Conservation (phyloP, 2,797 vertebrate genomes). For the Euphonia xanthogaster region DNA sequence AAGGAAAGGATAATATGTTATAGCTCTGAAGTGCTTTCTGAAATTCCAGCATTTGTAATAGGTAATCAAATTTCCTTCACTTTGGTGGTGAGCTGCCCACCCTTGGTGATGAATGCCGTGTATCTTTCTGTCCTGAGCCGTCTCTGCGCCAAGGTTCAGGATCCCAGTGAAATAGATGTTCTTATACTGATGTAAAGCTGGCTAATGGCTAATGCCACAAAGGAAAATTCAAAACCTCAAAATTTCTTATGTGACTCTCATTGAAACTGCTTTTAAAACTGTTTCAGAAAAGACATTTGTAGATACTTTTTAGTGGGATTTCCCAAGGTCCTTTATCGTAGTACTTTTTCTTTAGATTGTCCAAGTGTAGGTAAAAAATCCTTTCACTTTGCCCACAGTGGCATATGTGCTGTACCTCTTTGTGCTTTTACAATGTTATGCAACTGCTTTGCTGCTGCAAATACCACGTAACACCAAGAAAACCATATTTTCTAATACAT, state of each 20-base stretch:
- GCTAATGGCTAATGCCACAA: neutral
- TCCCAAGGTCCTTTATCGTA: neutral
- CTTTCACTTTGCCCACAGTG: neutral
- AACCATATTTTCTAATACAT: constrained; percentile 53
- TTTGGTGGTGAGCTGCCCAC: neutral
- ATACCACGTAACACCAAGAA: neutral
- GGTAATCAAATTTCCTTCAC: constrained; percentile 40
- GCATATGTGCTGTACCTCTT: constrained; percentile 22
- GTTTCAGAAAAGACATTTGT: neutral
- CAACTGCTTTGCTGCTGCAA: constrained; percentile 43
- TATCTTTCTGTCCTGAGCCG: neutral
- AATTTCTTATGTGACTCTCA: constrained; percentile 40
- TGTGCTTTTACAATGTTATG: constrained; percentile 4
- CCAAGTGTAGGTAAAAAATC: constrained; percentile 13
- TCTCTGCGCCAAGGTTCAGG: neutral
- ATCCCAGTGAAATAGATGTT: neutral
- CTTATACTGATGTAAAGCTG: neutral
- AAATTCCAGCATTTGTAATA: constrained; percentile 21
- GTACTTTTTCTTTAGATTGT: neutral
- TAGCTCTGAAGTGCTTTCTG: constrained; percentile 29
- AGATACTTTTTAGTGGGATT: constrained; percentile 24
- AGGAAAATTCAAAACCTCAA: neutral
- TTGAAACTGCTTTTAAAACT: constrained; percentile 29
- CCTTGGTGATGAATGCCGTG: neutral
- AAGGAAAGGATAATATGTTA: neutral